phyloP scores from a whole-genome alignment of 2,113 vertebrate species.

The Indicator maculatus region DNA sequence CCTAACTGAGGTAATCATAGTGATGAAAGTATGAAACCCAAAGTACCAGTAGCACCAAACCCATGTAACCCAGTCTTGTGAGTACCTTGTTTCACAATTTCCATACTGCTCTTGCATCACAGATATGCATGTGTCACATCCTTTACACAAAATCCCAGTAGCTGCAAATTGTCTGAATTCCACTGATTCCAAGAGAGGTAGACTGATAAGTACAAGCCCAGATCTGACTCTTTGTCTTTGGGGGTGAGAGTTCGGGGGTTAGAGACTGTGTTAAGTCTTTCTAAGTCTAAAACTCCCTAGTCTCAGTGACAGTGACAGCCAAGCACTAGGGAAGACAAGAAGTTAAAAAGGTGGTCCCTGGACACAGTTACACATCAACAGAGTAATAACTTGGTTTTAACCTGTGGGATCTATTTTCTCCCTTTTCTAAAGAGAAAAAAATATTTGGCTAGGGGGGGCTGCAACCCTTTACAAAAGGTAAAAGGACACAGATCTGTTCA shows the following conservation, averaged over 20 bases:
- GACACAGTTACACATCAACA: not conserved
- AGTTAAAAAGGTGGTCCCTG: not conserved
- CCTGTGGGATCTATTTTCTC: not conserved
- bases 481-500: not conserved
- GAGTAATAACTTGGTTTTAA: not conserved
- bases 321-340: not conserved
- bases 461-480: not conserved
- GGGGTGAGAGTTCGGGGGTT: not conserved
- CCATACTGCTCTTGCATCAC: not conserved
- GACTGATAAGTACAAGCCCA: not conserved
- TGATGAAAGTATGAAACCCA: not conserved
- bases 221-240: not conserved
- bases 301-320: not conserved
- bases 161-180: not conserved
- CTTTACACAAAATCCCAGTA: not conserved
- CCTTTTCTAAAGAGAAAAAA: not conserved
- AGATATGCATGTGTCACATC: accelerated
- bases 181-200: not conserved
- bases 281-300: not conserved
- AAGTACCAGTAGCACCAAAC: not conserved
- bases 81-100: not conserved
- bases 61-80: not conserved
- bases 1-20: not conserved
- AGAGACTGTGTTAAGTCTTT: not conserved
- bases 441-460: not conserved